Evolutionary conservation across 2,113 vertebrate species (phyloP), one percentile per base, ranked within the genome.

Genomic region (Aphyosemion australe): DNA sequence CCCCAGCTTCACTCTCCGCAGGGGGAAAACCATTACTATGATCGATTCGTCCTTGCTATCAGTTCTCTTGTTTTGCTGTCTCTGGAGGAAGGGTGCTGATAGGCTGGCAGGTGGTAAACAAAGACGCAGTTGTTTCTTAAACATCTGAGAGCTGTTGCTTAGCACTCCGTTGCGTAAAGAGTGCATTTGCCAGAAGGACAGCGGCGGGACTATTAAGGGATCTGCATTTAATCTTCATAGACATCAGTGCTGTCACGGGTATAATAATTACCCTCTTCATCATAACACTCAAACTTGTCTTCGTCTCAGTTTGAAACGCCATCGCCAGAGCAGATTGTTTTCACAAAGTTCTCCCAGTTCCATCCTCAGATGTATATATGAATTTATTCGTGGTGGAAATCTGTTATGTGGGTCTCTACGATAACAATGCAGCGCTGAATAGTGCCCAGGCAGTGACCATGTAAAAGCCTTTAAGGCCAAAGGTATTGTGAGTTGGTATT

Each of bases 1-100:
- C 74, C 64, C 54, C 9, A 46, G 76, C 61, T 74, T 69, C 42
- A 70, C 48, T 82, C 61, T 72, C 73, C 76, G 60, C 60, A 45
- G 46, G 41, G 67, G 45, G 61, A 61, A 74, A 78, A 55, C 37
- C 82, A 85, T 85, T 75, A 83, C 67, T 15, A 45, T 79, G 79
- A 85, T 84, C 54, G 51, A 88, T 87, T 74, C 50, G 61, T 76
- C 52, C 52, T 54, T 5, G 16, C 41, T 65, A 53, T 59, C 69
- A 49, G 37, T 52, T 60, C 55, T 69, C 58, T 78, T 74, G 78
- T 76, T 84, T 74, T 63, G 43, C 69, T 58, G 75, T 63, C 77
- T 73, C 20, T n/a, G 0, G 47, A 53, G 46, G 58, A 56, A 61
- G 46, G 61, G 12, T 50, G 54, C 56, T 69, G 56, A 78, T 65